phyloP scores from a whole-genome alignment of 1,140 invertebrate genomes.

The Procambarus virginalis region DNA sequence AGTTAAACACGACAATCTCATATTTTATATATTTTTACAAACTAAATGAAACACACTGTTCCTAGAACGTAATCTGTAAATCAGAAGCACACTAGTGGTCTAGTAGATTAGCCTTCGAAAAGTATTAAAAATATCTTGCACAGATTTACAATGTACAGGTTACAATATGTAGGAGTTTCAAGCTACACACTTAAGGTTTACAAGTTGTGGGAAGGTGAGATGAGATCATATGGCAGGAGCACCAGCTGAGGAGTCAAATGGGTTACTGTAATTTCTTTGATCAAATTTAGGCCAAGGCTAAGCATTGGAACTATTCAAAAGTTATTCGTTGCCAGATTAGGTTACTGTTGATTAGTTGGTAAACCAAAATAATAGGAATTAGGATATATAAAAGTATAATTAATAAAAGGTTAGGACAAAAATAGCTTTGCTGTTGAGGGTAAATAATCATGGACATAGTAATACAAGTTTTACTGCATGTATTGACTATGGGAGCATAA shows the following conservation, averaged over 20 bases:
- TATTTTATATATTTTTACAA: not conserved
- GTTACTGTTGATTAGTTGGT: too few species aligned
- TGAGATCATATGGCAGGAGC: not conserved
- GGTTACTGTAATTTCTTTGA: not conserved
- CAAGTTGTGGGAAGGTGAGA: slow-evolving; percentile 3
- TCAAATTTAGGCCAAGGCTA: too few species aligned
- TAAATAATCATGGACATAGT: not conserved
- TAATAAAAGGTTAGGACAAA: not conserved
- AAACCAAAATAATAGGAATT: not conserved
- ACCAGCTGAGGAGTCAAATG: not conserved
- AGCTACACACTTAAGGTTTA: slow-evolving; percentile 44
- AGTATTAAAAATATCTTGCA: slow-evolving; percentile 60
- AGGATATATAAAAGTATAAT: not conserved
- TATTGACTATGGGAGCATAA: too few species aligned
- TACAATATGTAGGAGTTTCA: slow-evolving; percentile 43
- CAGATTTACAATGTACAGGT: slow-evolving; percentile 47
- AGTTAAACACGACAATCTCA: not conserved
- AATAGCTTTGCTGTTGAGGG: not conserved
- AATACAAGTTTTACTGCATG: not conserved
- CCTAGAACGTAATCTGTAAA: slow-evolving; percentile 32
- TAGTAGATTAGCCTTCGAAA: slow-evolving; percentile 56
- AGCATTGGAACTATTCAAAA: too few species aligned
- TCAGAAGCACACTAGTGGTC: slow-evolving; percentile 49
- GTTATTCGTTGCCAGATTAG: too few species aligned
- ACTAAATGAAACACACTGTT: slow-evolving; percentile 44